Evolutionary conservation across 1,140 invertebrate genomes (phyloP), one percentile per base, ranked within the genome.

Genomic region (Megalopta genalis): DNA sequence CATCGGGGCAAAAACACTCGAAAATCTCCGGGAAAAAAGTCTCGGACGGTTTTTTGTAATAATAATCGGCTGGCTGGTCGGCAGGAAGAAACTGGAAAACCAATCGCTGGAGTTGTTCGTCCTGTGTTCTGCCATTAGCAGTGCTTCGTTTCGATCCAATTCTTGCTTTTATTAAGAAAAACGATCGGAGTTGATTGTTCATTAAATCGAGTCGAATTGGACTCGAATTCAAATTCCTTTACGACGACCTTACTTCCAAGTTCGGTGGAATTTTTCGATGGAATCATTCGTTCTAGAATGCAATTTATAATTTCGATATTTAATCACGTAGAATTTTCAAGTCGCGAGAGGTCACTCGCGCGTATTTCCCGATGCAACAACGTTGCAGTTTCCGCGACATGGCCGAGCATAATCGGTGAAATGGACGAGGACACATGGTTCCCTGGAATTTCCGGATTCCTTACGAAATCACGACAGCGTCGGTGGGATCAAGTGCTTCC

Each of bases 391-490:
- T 69, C 37, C 49, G 25, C 60, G 59, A 75, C 66, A 46, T 37
- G 60, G 66, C 63, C 46, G 57, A 82, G 75, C 37, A 66, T 66
- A 62, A 64, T 57, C 52, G 32, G 21, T 52, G 7, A 62, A 57
- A 52, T 23, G 32, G 25, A 25, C 68, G 82, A 67, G n/a, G 80
- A 57, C 42, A 66, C 27, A 82, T 39, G 60, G 59, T 84, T 87
- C 52, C 64, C 16, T 72, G 83, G 81, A 86, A 88, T 88, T 83
- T 88, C 85, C 85, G 83, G 81, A 42, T 72, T 32, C 6, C 14
- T 9, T 52, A n/a, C 2, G 25, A 76, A 68, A 18, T 77, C 67
- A 12, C 18, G 68, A 54, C 46, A 32, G 52, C 23, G 32, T 73
- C 54, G 42, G 12, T 32, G 25, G 49, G 54, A 42, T 60, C 52